Evolutionary conservation across 1,140 invertebrate species (phyloP).

Genomic region (Prorops nasuta): DNA sequence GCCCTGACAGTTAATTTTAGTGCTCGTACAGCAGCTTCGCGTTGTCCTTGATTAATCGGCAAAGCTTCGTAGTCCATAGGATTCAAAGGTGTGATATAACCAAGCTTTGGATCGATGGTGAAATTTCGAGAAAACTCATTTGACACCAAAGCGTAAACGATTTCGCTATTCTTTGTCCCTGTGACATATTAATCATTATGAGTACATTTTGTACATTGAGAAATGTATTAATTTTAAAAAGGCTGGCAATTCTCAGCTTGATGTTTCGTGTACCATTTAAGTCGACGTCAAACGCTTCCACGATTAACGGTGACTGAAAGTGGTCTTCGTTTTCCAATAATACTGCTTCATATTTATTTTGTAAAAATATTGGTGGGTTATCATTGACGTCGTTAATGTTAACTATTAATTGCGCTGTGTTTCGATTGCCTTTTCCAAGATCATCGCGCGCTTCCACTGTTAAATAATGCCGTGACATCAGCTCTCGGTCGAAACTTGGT

Average conservation of each 20-base stretch:
- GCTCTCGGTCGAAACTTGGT: slow-evolving; percentile 82
- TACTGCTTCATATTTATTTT: slow-evolving; percentile 80
- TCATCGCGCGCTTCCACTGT: slow-evolving; percentile 91
- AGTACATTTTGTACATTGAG: not conserved
- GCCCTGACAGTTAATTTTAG: slow-evolving; percentile 78
- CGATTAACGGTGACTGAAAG: slow-evolving; percentile 73
- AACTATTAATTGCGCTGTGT: slow-evolving; percentile 82
- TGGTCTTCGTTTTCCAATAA: slow-evolving; percentile 76
- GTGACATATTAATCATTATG: slow-evolving; percentile 21
- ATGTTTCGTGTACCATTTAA: slow-evolving; percentile 76
- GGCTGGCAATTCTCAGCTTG: slow-evolving; percentile 5
- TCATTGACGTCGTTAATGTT: slow-evolving; percentile 88
- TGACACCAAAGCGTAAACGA: slow-evolving; percentile 77
- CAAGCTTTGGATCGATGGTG: slow-evolving; percentile 72
- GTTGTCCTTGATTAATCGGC: slow-evolving; percentile 60
- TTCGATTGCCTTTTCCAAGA: slow-evolving; percentile 80
- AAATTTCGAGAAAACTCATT: slow-evolving; percentile 78
- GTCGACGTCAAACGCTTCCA: slow-evolving; percentile 85
- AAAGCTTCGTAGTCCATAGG: slow-evolving; percentile 80
- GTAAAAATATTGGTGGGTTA: slow-evolving; percentile 79
- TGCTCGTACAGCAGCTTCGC: slow-evolving; percentile 58
- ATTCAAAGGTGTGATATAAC: slow-evolving; percentile 66
- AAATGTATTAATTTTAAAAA: not conserved
- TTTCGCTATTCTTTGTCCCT: slow-evolving; percentile 83
- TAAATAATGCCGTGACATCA: slow-evolving; percentile 81